A percentile compares a stretch with the other conserved stretches of the same genome.
These are phyloP conservation scores for Xanthia icteritia DNA, from an alignment of 2,888 invertebrate species.

Conservation along the genomic window DNA sequence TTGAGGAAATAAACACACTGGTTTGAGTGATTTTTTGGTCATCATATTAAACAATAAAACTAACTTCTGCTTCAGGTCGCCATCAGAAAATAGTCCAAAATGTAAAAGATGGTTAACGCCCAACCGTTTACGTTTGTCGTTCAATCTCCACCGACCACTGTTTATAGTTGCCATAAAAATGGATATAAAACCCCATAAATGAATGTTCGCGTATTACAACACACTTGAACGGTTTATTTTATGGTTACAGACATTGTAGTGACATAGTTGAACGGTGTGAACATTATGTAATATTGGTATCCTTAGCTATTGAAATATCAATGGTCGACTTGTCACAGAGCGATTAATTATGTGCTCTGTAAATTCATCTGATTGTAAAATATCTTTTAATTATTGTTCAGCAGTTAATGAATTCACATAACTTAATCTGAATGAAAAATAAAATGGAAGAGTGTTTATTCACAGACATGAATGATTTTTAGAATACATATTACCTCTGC, in stretches of 20 bases:
- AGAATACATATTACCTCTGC: not conserved
- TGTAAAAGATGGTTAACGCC: constrained; percentile 6
- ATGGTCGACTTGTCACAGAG: not conserved
- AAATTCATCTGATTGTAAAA: not conserved
- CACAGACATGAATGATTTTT: not conserved
- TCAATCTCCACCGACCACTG: constrained; percentile 36
- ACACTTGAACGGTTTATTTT: constrained; percentile 47
- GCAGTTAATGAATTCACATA: not conserved
- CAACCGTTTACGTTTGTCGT: constrained; percentile 27
- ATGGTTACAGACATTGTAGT: constrained; percentile 41
- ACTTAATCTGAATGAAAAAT: not conserved
- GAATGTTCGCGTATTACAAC: constrained; percentile 30
- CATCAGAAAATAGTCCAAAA: not conserved
- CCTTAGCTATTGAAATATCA: not conserved
- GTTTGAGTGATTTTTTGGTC: no score
- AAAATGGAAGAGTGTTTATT: not conserved
- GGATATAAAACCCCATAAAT: constrained; percentile 46
- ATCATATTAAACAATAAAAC: no score
- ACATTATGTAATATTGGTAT: not conserved
- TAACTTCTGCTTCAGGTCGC: not conserved
- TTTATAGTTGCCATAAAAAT: constrained; percentile 52
- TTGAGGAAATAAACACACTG: not conserved
- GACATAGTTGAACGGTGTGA: not conserved
- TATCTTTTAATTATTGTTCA: not conserved
- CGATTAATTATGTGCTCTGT: not conserved